Base-by-base conservation (phyloP, 2,113 vertebrate species). In the Tonatia bakeri region DNA sequence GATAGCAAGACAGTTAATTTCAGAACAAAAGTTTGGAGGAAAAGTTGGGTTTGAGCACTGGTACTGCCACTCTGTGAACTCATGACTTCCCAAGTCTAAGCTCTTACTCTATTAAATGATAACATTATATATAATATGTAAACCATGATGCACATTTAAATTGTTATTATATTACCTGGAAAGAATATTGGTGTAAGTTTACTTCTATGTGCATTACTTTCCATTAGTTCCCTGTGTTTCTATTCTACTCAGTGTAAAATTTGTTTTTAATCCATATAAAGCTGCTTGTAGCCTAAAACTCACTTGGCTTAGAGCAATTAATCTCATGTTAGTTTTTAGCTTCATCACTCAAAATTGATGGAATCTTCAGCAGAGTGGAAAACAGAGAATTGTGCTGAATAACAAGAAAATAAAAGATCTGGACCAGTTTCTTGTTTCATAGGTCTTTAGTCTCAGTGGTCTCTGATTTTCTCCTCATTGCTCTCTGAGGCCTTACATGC, bases 331-430 rank as follows among this genome's bases (percentile, higher is more conserved):
- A 77, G 61, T 26, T 90, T 92, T 94, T 95, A 89, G 75, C 40
- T 47, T 97, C 95, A 97, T 97, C 94, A 95, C 87, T 97, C 92
- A 96, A 94, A 97, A 97, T 69, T 94, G 92, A 97, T 92, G 92
- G 93, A 45, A 26, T 79, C 54, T 96, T 96, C 33, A 88, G 52
- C 69, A 91, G 84, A 86, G 28, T 47, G 76, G 47, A 86, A 94
- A 90, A 80, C 1, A 91, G 81, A 70, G 85, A 95, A 96, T 94
- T 95, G 87, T 96, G 92, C 87, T 97, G 90, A 96, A 65, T 20
- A 94, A 90, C 47, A 88, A 92, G 72, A 95, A 97, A 95, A 82
- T 91, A 81, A 97, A 87, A 54, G 43, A 96, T 95, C 91, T 94
- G 81, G 33, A 54, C 15, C 90, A 83, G 47, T 94, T 97, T 96